Percentiles rank a stretch among this genome's conserved stretches.
Conservation (phyloP, 2,113 vertebrate species). For the Halichoerus grypus region DNA sequence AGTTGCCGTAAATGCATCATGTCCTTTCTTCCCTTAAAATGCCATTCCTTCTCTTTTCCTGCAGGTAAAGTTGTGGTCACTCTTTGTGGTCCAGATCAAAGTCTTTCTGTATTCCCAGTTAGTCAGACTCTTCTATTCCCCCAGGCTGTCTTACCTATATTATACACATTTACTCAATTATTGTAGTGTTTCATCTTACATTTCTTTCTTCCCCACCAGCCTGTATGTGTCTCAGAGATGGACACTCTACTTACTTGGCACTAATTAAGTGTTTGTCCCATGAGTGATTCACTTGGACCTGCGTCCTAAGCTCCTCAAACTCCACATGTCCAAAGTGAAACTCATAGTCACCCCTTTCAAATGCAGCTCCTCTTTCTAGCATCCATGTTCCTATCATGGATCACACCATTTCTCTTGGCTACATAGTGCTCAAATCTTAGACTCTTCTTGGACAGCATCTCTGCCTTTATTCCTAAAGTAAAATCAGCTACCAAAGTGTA, state of each 20-base stretch:
- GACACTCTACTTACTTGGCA: not conserved
- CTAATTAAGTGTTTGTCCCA: not conserved
- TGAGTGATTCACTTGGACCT: not conserved
- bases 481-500: not conserved
- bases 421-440: not conserved
- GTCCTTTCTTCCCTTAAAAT: not conserved
- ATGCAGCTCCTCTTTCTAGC: not conserved
- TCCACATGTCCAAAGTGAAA: not conserved
- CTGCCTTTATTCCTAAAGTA: not conserved
- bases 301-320: not conserved
- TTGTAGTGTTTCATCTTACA: not conserved
- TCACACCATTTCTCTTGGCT: not conserved
- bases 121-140: not conserved
- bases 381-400: not conserved
- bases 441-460: not conserved
- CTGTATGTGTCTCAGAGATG: not conserved
- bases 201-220: not conserved
- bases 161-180: not conserved
- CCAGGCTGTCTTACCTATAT: not conserved
- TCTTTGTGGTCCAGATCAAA: not conserved
- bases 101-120: not conserved
- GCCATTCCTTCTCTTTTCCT: not conserved
- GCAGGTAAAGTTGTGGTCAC: not conserved
- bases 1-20: not conserved
- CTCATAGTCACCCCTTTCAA: not conserved